Base-by-base conservation (phyloP, 1,140 invertebrate genomes). In the Asobara japonica region DNA sequence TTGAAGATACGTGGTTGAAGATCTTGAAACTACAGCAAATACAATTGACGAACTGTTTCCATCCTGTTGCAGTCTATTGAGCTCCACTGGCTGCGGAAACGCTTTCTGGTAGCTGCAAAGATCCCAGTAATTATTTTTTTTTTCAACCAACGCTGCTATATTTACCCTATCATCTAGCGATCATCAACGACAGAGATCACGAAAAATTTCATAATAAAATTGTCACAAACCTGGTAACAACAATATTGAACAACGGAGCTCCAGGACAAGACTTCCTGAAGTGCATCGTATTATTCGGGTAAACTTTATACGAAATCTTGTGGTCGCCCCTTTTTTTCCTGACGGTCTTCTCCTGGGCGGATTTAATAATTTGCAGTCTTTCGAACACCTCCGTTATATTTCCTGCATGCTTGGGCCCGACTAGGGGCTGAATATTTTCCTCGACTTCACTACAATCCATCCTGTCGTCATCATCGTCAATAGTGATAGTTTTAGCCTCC, bases 401-500 rank as follows among this genome's bases (percentile, higher is more conserved):
- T 7, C 71, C 77, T 31, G 69, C 70, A 65, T 79, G 79, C 68
- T 77, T 80, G 3, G 76, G 29, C 11, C 75, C 76, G 2, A 86
- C 33, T 3, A 87, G 72, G 5, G 85, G 84, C 38, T 80, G 78
- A 0, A 79, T 48, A 4, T 76, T 73, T 36, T 83, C 71, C 13
- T 81, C 76, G 4, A 87, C 73, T 51, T 88, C 84, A 10, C 78
- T 82, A 25, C 31, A 71, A 48, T 84, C 80, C 0, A 66, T 29
- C 10, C 79, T 75, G 22, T 41, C 77, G n/a, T 88, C 83, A 25
- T 88, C 86, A 45, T 87, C 86, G 18, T 83, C 82, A 16, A 88
- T 87, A 0, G 83, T 86, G 4, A 88, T 88, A 0, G 83, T 87
- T 65, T 83, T 85, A 36, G 83, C 81, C 3, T 88, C 85, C 13